Evolutionary conservation across 2,888 invertebrate species (phyloP).

Genomic region (Ellobium chinense): DNA sequence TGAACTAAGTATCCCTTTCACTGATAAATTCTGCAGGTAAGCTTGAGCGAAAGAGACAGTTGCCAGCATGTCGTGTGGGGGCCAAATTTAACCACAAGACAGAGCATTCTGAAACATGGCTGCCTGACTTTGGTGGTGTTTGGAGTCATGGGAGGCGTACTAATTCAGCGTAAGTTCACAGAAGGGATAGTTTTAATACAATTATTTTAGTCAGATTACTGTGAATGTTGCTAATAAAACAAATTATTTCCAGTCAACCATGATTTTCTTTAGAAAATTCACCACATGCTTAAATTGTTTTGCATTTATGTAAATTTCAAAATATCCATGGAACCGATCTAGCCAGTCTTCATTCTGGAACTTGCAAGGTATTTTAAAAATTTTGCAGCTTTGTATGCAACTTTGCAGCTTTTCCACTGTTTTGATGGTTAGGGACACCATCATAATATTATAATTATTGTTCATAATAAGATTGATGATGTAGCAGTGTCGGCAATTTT

Average conservation of each 20-base stretch:
- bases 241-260: not conserved
- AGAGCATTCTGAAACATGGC: constrained; percentile 60
- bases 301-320: not conserved
- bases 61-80: constrained; percentile 70
- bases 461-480: too few relatives aligned
- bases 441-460: too few relatives aligned
- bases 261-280: not conserved
- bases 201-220: not conserved
- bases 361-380: too few relatives aligned
- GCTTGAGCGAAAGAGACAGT: constrained; percentile 63
- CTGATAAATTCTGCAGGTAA: constrained; percentile 57
- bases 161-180: constrained; percentile 61
- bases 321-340: too few relatives aligned
- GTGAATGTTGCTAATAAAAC: too few relatives aligned
- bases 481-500: too few relatives aligned
- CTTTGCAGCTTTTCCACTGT: too few relatives aligned
- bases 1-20: too few relatives aligned
- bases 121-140: constrained; percentile 74
- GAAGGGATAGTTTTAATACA: not conserved
- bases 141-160: constrained; percentile 71
- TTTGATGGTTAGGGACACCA: too few relatives aligned
- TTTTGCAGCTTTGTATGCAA: too few relatives aligned
- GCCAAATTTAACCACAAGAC: constrained; percentile 68
- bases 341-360: too few relatives aligned
- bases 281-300: not conserved